Evolutionary conservation across 2,797 vertebrate species (phyloP), one percentile per base, ranked within the genome.

Genomic region (Tapera naevia): DNA sequence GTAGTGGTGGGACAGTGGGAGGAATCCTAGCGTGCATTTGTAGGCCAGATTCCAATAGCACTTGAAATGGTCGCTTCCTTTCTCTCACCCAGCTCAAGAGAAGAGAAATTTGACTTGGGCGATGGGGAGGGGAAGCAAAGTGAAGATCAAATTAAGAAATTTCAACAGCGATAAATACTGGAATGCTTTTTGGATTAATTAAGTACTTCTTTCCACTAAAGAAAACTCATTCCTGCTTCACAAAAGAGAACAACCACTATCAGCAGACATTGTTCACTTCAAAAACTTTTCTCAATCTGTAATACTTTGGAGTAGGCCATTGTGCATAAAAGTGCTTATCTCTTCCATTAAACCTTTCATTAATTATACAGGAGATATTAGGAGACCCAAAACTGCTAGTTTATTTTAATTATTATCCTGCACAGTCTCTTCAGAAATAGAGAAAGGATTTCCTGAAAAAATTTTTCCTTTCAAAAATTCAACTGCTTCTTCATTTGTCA

Each of bases 401-500:
- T 94, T 79, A 94, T 82, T 97, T 97, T 95, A 97, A 95, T 58
- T 81, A 39, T 48, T 76, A 51, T 76, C 80, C 81, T 94, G 70
- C 65, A 91, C 58, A 83, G 93, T 91, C 66, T 21, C 39, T 80
- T 93, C 82, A 92, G 92, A 62, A 61, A 56, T 21, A 91, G 56
- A 22, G n/a, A 48, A 61, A 45, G 39, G 35, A 89, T 96, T 86
- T 61, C 65, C 32, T 69, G 96, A 97, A 91, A 98, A 99, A 72
- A 99, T 97, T 78, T 78, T 96, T 35, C 11, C 86, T 94, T 97
- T 98, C 64, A 99, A 95, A 88, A 98, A 90, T 19, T 97, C 71
- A 1, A 91, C 50, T 41, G 96, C 97, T 41, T 98, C 76, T 32
- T 98, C 93, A 41, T 97, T 95, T 24, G 97, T 95, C 83, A 97